Base-by-base conservation (phyloP, 2,888 invertebrate species). In the Caenorhabditis japonica region DNA sequence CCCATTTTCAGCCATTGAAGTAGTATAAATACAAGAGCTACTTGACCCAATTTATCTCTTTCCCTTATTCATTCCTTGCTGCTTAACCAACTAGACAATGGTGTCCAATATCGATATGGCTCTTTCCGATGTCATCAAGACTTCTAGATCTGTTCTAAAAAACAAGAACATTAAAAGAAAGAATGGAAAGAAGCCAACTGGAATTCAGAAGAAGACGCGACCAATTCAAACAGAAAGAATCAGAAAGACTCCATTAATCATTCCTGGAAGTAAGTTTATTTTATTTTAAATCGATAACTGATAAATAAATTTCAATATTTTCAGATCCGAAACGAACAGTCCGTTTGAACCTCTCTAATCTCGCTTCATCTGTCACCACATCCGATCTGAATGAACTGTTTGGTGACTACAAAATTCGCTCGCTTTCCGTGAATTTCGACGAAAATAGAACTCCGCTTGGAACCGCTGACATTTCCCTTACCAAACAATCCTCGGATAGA, bases 301-400 rank as follows among this genome's bases (percentile, higher is more conserved):
- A n/a, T n/a, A n/a, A n/a, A n/a, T n/a, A n/a, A n/a, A n/a, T n/a
- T n/a, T n/a, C n/a, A n/a, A n/a, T n/a, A n/a, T n/a, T 56, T 56
- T 7, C 34, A 51, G 60, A 60, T n/a, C n/a, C n/a, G 0, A 61
- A 60, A 23, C 66, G 44, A n/a, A 49, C 47, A 10, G 76, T 76
- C 13, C 68, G 76, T 13, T 34, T 76, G n/a, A 76, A 77, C 47
- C 19, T 79, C 46, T 69, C 75, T 8, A 79, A 79, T 41, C 68
- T 79, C 2, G 74, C 73, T 17, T 41, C 64, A 7, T 47, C 66
- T 10, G 76, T 79, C 27, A 36, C 38, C 5, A 60, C 76, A 4
- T 49, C 34, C 12, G 79, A 79, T 44, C 66, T 79, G 10, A 69
- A 69, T 38, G 75, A 79, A 30, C 75, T 79, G 15, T 79, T 79